Conservation (phyloP, 2,888 invertebrate species). For the Platypus cylindrus region DNA sequence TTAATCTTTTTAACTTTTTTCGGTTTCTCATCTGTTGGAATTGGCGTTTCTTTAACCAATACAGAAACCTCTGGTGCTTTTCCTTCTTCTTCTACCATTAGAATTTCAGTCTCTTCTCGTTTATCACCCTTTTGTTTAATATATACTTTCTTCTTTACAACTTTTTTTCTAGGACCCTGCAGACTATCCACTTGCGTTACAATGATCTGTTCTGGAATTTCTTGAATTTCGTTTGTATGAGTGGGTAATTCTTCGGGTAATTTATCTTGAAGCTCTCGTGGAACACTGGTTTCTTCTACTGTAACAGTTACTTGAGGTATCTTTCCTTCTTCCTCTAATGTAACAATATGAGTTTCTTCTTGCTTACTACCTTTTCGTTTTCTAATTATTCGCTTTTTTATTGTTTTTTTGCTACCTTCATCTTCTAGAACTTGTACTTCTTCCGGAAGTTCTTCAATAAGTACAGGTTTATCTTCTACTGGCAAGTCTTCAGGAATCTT, state of each 20-base stretch:
- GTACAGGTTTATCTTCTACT: slow-evolving; percentile 16
- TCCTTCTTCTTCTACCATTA: slow-evolving; percentile 18
- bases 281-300: slow-evolving; percentile 23
- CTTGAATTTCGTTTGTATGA: slow-evolving; percentile 25
- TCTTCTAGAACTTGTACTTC: slow-evolving; percentile 27
- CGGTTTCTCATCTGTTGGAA: slow-evolving; percentile 22
- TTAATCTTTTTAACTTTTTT: slow-evolving; percentile 9
- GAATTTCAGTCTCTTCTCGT: slow-evolving; percentile 29
- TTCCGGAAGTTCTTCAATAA: slow-evolving; percentile 26
- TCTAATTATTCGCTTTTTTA: slow-evolving; percentile 29
- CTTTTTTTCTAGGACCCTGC: slow-evolving; percentile 19
- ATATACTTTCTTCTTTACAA: slow-evolving; percentile 19
- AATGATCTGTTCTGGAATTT: slow-evolving; percentile 24
- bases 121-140: slow-evolving; percentile 25
- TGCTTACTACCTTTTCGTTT: slow-evolving; percentile 29
- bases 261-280: slow-evolving; percentile 22
- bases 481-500: slow-evolving; percentile 12
- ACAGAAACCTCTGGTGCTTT: slow-evolving; percentile 26
- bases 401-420: slow-evolving; percentile 21
- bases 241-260: slow-evolving; percentile 18
- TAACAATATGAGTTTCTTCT: slow-evolving; percentile 25
- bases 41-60: slow-evolving; percentile 31
- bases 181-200: slow-evolving; percentile 15
- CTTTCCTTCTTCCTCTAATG: slow-evolving; percentile 25
- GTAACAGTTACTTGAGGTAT: slow-evolving; percentile 22